Base-by-base conservation (phyloP, 2,113 vertebrate genomes). In the Cricetomys ansorgei region DNA sequence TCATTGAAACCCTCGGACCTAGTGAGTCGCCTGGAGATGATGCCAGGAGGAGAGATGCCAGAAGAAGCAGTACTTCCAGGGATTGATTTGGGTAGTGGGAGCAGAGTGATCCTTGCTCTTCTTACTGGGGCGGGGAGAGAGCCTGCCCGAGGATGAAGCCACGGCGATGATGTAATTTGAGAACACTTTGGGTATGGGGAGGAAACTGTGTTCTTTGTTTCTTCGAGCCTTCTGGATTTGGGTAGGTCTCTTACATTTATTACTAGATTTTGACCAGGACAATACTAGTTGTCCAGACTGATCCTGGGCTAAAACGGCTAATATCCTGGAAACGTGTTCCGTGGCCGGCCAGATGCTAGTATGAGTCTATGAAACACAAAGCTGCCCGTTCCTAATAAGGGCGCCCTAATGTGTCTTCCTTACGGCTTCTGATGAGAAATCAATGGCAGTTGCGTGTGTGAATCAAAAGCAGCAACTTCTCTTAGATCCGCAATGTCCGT, bases 211-310 rank as follows among this genome's bases (percentile, higher is more conserved):
- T 4, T 79, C 67, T 89, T 70, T 93, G 37, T 94, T 95, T 93
- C n/a, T 73, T 79, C 84, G 62, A 86, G 62, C 59, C 96, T 34
- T 87, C 96, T 90, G 84, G 64, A 86, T 43, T 86, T 94, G 72
- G 34, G 31, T 73, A 64, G n/a, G 9, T 83, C 48, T 53, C 45
- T 81, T 69, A 73, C 81, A 40, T 59, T 96, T 89, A 37, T 29
- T 62, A 31, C 70, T 79, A 67, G 84, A 76, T 81, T 97, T 93
- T 86, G 21, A 86, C 45, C 69, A 89, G 72, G n/a, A 72, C 4
- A 79, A 87, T 80, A 76, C 34, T 10, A 55, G 40, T 88, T 84
- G 55, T 31, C 21, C 53, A 87, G 59, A 94, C 40, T 62, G 83
- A 86, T 92, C 29, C 65, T 64, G n/a, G 77, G 8, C 40, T 89